Base-by-base conservation (phyloP, 2,888 invertebrate species). In the Ophion ventricosus region DNA sequence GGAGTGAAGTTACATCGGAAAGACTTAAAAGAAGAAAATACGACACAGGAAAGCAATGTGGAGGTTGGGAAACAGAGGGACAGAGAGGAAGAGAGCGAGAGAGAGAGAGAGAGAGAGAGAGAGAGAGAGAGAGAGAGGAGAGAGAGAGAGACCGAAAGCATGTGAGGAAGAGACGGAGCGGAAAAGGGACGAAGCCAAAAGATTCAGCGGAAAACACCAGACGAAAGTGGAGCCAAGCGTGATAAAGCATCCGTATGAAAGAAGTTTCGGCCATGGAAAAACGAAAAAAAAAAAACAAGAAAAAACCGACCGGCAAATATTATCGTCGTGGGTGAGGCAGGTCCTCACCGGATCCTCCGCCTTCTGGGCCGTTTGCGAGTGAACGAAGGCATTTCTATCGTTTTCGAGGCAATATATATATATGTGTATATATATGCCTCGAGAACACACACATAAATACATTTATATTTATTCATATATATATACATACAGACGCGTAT, bases 221-320 rank as follows among this genome's bases (percentile, higher is more conserved):
- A 76, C 61, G 61, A 70, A 59, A 78, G 80, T 40, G 43, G 84
- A 64, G 70, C 74, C 26, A 64, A 86, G 83, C 83, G 67, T 79
- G 85, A 85, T 85, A 81, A 85, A 79, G 69, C 66, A 76, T 76
- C 70, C 73, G n/a, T n/a, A n/a, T n/a, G 72, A 79, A 79, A 81
- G 59, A 66, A 85, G 75, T 73, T 70, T 77, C 72, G 76, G 69
- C 69, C 35, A 20, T 26, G 40, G 66, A 59, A 72, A 77, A 70
- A 54, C 70, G 56, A 29, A 57, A 14, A 11, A 63, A 59, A 61
- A 54, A 59, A 61, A 63, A 40, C 43, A 35, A 59, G 49, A 77
- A 74, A 54, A 72, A 59, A 74, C 29, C 5, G 59, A 59, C 57
- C 74, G 25, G 73, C 80, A 86, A 86, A 86, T 85, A 86, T 85